Evolutionary conservation across 1,140 invertebrate genomes (phyloP), one percentile per base, ranked within the genome.

Genomic region (Nilaparvata lugens): DNA sequence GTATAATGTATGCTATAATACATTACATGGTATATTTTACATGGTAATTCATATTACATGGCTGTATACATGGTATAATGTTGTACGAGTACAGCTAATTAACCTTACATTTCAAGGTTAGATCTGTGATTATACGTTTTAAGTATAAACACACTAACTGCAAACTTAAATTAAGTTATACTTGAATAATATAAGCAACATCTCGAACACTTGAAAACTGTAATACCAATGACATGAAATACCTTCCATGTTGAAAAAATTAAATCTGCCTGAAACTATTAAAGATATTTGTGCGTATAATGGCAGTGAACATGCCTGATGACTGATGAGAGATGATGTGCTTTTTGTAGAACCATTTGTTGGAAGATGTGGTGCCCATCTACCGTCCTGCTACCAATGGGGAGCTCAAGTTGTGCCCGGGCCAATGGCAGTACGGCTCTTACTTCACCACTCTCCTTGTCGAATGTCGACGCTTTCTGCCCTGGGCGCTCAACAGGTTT

Each of bases 381-480:
- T 93, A 91, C 67, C 79, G 89, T 62, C 61, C 73, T 42, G 82
- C 83, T 2, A 86, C 81, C 11, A 76, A 81, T 25, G 81, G 88
- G 35, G 89, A 93, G 74, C 72, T 91, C 7, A 76, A 79, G 65
- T 64, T 87, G 1, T 86, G 85, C 63, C 81, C 83, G 1, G 83
- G 82, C 13, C 75, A 80, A 40, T 91, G 86, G 84, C 90, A 90
- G 71, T 90, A 88, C 66, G 92, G 91, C 11, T 83, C 84, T 0
- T 92, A 82, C 71, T 91, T 84, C 63, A 83, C 82, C 23, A 93
- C 90, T 2, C 70, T 93, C 51, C 73, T 93, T 28, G 86, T 86
- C 1, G 86, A 91, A 66, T 83, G 84, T 43, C 77, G 77, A 18
- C 71, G 78, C 2, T 91, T 87, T 73, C 72, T 93, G 52, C 88